Conservation (phyloP, 2,797 vertebrate genomes). For the Rhinichthys osculus region DNA sequence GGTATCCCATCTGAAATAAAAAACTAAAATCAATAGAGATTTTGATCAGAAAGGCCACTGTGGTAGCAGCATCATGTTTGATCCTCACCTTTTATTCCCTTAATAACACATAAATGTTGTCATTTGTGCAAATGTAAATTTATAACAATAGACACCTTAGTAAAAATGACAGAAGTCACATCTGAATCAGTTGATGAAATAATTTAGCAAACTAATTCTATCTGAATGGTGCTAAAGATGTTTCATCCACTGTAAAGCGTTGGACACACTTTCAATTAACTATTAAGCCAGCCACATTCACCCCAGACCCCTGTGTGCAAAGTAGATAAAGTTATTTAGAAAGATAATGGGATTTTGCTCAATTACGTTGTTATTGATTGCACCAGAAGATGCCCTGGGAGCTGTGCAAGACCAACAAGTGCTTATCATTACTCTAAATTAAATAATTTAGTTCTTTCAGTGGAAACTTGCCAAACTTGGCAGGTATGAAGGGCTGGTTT, state of each 20-base stretch:
- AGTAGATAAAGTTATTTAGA: constrained; percentile 34
- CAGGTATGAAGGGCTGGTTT: constrained; percentile 44
- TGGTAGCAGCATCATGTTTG: neutral
- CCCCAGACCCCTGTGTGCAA: constrained; percentile 20
- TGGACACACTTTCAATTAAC: constrained; percentile 27
- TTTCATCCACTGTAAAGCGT: constrained; percentile 16
- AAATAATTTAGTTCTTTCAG: constrained; percentile 39
- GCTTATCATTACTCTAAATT: constrained; percentile 33
- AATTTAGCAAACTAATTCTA: neutral
- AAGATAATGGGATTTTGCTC: constrained; percentile 28
- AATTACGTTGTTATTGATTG: constrained; percentile 36
- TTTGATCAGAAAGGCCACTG: neutral
- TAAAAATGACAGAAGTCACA: neutral
- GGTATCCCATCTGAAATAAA: neutral
- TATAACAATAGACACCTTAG: neutral
- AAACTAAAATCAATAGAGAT: neutral
- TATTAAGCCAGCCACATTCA: constrained; percentile 16
- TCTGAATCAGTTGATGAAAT: constrained; percentile 8
- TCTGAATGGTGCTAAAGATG: neutral
- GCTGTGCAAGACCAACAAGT: constrained; percentile 3
- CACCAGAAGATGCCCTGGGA: constrained; percentile 28
- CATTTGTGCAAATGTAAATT: neutral
- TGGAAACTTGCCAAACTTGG: constrained; percentile 31
- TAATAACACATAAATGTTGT: neutral
- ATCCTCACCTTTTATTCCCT: neutral